These are phyloP conservation scores for Rhyacophila brunnea DNA, from an alignment of 1,140 invertebrate genomes.

Conservation along the genomic window DNA sequence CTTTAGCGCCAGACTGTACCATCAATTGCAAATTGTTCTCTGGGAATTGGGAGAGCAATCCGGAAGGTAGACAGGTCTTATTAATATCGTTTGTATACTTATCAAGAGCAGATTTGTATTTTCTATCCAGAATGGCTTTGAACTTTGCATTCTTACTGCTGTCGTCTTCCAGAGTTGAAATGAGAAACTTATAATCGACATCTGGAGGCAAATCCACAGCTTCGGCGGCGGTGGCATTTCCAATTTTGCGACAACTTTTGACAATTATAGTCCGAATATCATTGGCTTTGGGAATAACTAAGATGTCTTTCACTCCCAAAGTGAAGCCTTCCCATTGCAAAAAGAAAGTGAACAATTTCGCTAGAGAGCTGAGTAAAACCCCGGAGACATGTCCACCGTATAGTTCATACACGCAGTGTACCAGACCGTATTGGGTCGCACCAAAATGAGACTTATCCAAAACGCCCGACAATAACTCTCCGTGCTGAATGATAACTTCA, in stretches of 20 bases:
- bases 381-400: constrained; percentile 88
- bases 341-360: constrained; percentile 88
- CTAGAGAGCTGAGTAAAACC: constrained; percentile 82
- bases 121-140: constrained; percentile 73
- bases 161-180: constrained; percentile 67
- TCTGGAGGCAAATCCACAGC: constrained; percentile 69
- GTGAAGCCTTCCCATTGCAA: constrained; percentile 92
- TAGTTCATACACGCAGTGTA: constrained; percentile 91
- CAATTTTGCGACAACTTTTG: constrained; percentile 61
- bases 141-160: constrained; percentile 75
- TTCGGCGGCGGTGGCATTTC: constrained; percentile 65
- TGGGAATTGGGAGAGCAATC: constrained; percentile 85
- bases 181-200: constrained; percentile 56
- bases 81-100: constrained; percentile 89
- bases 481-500: constrained; percentile 85
- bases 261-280: constrained; percentile 72
- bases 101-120: constrained; percentile 83
- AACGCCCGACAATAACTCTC: constrained; percentile 90
- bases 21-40: constrained; percentile 96
- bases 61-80: constrained; percentile 76
- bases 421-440: constrained; percentile 87
- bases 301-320: constrained; percentile 92
- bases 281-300: constrained; percentile 74
- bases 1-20: constrained; percentile 98
- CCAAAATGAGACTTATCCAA: constrained; percentile 97